Conservation (phyloP, 2,888 invertebrate species). For the Hipparchia semele region DNA sequence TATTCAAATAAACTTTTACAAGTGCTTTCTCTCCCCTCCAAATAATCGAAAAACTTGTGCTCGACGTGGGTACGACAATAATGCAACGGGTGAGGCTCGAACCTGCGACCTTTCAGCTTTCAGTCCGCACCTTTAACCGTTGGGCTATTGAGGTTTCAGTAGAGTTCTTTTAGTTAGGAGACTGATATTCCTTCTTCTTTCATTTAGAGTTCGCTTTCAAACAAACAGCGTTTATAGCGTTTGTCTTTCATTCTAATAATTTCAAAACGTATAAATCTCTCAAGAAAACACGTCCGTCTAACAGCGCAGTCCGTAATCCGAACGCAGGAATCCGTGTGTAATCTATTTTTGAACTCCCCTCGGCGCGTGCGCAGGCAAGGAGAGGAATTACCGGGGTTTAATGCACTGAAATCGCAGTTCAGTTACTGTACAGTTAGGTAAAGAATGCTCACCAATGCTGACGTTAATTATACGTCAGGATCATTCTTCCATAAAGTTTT, state of each 20-base stretch:
- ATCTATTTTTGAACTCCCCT: slow-evolving; percentile 73
- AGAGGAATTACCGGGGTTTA: slow-evolving; percentile 54
- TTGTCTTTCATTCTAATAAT: slow-evolving; percentile 25
- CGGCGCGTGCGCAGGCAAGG: slow-evolving; percentile 58
- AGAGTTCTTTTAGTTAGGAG: too few relatives aligned
- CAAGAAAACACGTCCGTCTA: slow-evolving; percentile 40
- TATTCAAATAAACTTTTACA: too few relatives aligned
- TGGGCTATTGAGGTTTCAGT: too few relatives aligned
- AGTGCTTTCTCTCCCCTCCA: too few relatives aligned
- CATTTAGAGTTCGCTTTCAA: background rate
- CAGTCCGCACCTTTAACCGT: too few relatives aligned
- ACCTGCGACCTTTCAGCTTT: too few relatives aligned
- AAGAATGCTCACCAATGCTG: background rate
- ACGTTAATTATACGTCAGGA: too few relatives aligned
- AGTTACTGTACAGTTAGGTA: background rate
- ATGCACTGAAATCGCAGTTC: slow-evolving; percentile 56
- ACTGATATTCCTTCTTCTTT: background rate
- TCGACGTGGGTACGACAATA: too few relatives aligned
- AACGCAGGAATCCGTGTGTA: slow-evolving; percentile 62
- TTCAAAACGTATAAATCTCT: slow-evolving; percentile 35
- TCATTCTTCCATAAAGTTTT: too few relatives aligned
- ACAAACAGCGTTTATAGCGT: slow-evolving; percentile 16
- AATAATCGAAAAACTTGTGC: too few relatives aligned
- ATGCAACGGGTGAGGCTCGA: too few relatives aligned
- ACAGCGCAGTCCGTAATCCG: slow-evolving; percentile 44